Evolutionary conservation across 1,140 invertebrate genomes (phyloP).

Genomic region (Calephelis nemesis): DNA sequence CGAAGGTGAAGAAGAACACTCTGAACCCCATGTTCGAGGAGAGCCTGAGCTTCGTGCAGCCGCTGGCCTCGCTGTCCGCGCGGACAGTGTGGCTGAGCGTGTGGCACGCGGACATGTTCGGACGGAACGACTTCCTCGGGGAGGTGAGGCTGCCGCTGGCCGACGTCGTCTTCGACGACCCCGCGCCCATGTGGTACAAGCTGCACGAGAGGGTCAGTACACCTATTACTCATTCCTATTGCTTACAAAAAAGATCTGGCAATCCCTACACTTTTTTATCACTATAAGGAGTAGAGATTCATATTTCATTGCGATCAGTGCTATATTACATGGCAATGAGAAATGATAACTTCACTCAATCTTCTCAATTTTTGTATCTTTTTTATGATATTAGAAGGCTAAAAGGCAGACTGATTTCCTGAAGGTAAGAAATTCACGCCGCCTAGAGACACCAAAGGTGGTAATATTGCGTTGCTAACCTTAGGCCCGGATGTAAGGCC

Average conservation of each 20-base stretch:
- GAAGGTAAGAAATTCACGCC: too few species aligned
- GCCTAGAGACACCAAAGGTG: too few species aligned
- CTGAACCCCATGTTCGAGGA: slow-evolving; percentile 97
- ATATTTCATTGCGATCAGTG: too few species aligned
- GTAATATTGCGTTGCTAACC: too few species aligned
- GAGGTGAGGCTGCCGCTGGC: slow-evolving; percentile 95
- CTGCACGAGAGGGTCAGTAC: slow-evolving; percentile 93
- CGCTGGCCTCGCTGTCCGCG: slow-evolving; percentile 91
- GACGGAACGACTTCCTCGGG: slow-evolving; percentile 97
- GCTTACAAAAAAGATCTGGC: neutral
- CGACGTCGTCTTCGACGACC: slow-evolving; percentile 95
- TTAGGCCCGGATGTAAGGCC: too few species aligned
- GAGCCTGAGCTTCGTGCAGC: slow-evolving; percentile 93
- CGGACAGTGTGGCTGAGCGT: slow-evolving; percentile 96
- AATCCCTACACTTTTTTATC: too few species aligned
- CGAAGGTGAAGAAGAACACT: slow-evolving; percentile 97
- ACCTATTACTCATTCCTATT: neutral
- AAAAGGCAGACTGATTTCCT: too few species aligned
- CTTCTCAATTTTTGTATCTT: too few species aligned
- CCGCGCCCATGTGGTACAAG: slow-evolving; percentile 92
- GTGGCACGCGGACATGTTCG: slow-evolving; percentile 99
- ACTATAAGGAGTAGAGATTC: too few species aligned
- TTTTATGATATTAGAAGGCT: too few species aligned
- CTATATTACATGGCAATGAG: too few species aligned
- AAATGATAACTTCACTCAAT: too few species aligned